phyloP scores from a whole-genome alignment of 2,888 invertebrate species.

The Platycnemis pennipes region DNA sequence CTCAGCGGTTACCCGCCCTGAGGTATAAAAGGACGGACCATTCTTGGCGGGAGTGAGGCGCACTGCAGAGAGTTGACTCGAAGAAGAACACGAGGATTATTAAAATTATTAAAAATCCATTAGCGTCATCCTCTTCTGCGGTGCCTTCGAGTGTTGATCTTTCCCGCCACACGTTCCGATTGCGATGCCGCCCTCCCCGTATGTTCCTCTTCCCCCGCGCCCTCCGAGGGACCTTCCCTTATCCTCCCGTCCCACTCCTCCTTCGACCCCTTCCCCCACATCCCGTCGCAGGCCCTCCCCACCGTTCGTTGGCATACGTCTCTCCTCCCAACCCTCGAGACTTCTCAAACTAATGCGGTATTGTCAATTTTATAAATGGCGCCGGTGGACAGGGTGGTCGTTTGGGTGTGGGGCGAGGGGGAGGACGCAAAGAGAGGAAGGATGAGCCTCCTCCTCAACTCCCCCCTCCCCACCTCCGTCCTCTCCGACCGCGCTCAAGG shows the following conservation, averaged over 20 bases:
- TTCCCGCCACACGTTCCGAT: slow-evolving; percentile 58
- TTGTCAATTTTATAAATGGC: slow-evolving; percentile 67
- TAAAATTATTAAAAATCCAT: slow-evolving; percentile 68
- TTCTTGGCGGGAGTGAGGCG: slow-evolving; percentile 30
- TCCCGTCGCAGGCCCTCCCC: background rate
- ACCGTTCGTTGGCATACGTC: slow-evolving; percentile 12
- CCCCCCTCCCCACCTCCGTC: background rate
- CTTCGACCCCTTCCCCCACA: background rate
- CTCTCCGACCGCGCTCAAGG: background rate
- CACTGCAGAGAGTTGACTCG: slow-evolving; percentile 4
- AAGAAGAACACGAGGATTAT: slow-evolving; percentile 61
- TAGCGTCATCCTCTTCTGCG: slow-evolving; percentile 51
- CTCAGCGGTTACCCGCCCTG: slow-evolving; percentile 49
- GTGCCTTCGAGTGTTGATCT: slow-evolving; percentile 65
- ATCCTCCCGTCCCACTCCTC: background rate
- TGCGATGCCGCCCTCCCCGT: slow-evolving; percentile 30
- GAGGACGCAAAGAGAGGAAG: background rate
- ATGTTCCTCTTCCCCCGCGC: background rate
- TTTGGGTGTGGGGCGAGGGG: slow-evolving; percentile 8
- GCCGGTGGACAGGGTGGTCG: slow-evolving; percentile 61
- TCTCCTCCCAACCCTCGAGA: background rate
- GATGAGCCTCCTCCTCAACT: background rate
- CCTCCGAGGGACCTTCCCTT: background rate
- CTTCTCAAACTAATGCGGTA: slow-evolving; percentile 46
- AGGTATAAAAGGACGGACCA: slow-evolving; percentile 33